Base-by-base conservation (phyloP, 2,113 vertebrate genomes). In the Macquaria australasica region DNA sequence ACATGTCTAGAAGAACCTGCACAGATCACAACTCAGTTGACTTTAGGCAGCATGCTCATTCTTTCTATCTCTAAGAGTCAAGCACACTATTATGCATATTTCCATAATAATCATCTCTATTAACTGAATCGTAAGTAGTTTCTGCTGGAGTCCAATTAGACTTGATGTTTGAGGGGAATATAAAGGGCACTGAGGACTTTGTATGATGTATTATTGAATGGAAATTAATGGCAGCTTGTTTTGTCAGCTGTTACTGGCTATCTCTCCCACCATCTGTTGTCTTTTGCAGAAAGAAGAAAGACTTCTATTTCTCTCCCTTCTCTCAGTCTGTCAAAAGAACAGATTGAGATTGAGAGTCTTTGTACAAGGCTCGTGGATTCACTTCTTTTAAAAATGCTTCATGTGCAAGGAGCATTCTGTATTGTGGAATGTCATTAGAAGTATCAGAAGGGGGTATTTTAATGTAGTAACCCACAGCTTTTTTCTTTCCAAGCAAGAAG, bases 201-300 rank as follows among this genome's bases (percentile, higher is more conserved):
- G 31, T 88, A 72, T 76, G 82, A 89, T 85, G 76, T 84, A 82
- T 88, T 87, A 55, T 82, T 88, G 78, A 94, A 91, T 82, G 63
- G 79, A 89, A 91, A 90, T 92, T 79, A 89, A 91, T 82, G 76
- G 79, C 72, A 88, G 87, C 82, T 87, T 92, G 84, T 90, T 91
- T 87, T 88, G 87, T 89, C 84, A 87, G 75, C 80, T 88, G 75
- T 79, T 91, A 91, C 70, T 87, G 82, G 83, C 81, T 48, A 76
- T 85, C 87, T 81, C 76, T 62, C 8, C 34, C 69, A 81, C 90
- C 91, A 93, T 94, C 92, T 95, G 92, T 72, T 90, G 83, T 88
- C 77, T 89, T 91, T 87, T 84, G 73, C 68, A 72, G 45, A 85
- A 83, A 77, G 68, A 69, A 63, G 56, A 69, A 60, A 73, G 77